phyloP scores from a whole-genome alignment of 2,113 vertebrate species.

The Actinemys pallida region DNA sequence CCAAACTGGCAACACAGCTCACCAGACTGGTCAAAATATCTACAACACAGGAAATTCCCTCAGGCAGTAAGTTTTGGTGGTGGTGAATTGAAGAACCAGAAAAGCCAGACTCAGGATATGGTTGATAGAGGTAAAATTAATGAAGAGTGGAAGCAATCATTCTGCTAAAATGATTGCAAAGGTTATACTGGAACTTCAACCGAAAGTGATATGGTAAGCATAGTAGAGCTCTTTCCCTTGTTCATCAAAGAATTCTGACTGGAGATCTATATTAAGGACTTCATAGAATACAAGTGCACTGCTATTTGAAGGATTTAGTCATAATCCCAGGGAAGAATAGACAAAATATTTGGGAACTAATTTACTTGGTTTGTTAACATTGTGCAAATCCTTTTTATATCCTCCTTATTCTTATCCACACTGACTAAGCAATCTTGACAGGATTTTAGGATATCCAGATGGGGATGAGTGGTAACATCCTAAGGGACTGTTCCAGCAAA shows the following conservation, averaged over 20 bases:
- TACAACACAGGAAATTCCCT: constrained; percentile 47
- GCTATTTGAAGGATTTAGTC: background rate
- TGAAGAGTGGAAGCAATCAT: constrained; percentile 22
- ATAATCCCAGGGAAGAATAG: background rate
- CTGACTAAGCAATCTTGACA: background rate
- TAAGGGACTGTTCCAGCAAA: background rate
- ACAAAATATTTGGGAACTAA: background rate
- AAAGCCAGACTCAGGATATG: constrained; percentile 36
- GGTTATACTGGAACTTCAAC: background rate
- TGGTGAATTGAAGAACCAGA: constrained; percentile 53
- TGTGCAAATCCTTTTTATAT: background rate
- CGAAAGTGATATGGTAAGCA: constrained; percentile 9
- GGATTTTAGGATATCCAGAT: background rate
- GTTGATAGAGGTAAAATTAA: constrained; percentile 31
- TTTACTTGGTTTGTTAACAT: background rate
- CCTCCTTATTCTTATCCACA: background rate
- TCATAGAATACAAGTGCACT: background rate
- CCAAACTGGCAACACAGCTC: constrained; percentile 34
- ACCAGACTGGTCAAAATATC: constrained; percentile 38
- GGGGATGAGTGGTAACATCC: background rate
- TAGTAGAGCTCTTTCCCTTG: background rate
- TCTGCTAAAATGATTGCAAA: constrained; percentile 21
- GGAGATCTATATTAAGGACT: background rate
- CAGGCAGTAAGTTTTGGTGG: constrained; percentile 38
- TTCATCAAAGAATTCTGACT: background rate